Base-by-base conservation (phyloP, 2,113 vertebrate genomes). In the Pterocles gutturalis region DNA sequence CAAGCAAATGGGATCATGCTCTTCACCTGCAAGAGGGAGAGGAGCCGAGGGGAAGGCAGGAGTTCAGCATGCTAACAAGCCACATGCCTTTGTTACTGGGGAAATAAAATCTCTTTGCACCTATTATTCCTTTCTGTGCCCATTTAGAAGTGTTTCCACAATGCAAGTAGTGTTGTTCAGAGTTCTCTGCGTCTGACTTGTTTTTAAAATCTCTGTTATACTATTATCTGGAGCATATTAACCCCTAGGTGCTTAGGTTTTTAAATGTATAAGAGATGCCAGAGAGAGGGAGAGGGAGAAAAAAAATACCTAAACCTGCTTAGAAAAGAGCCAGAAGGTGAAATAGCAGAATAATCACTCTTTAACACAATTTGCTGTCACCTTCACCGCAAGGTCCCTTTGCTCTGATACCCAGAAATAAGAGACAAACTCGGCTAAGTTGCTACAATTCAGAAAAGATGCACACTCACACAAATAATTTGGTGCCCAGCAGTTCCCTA, bases 321-420 rank as follows among this genome's bases (percentile, higher is more conserved):
- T 92, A 4, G 84, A 78, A 88, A 87, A 84, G 69, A 84, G 34
- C 51, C 51, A 90, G 90, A 89, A 96, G 83, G 83, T 92, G 88
- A 94, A 96, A 93, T 78, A 92, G 41, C 28, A 84, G 94, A 95
- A 93, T 92, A 95, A 95, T 96, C 65, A 66, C 53, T 95, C 90
- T 87, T 92, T 89, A 92, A 94, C 65, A 92, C 80, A 89, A 89
- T 93, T 92, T 95, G 45, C 76, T 89, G 54, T 84, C 85, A 77
- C 89, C 76, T 93, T 93, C 69, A 84, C 76, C 36, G 41, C 43
- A 88, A 90, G 48, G 64, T 95, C 85, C 85, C 93, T 96, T 87
- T 93, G 41, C 58, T 87, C 53, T 82, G 53, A 60, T 85, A 79
- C n/a, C 11, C n/a, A 49, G 81, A 95, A 95, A 81, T 70, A 93